phyloP scores from a whole-genome alignment of 2,113 vertebrate species.

The Hydrochoerus hydrochaeris region DNA sequence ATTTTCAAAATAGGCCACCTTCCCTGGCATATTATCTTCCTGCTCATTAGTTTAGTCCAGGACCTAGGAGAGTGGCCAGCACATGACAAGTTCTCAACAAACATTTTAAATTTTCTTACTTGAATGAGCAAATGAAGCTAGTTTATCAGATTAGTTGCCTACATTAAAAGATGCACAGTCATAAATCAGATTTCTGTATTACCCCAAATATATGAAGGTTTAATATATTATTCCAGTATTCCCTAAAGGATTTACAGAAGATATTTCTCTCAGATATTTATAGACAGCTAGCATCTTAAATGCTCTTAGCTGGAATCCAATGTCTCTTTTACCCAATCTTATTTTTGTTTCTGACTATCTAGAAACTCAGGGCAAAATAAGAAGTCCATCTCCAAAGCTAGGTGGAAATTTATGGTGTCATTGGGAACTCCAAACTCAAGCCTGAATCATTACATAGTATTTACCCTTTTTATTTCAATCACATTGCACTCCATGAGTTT shows the following conservation, averaged over 20 bases:
- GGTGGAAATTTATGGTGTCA: background rate
- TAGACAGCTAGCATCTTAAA: background rate
- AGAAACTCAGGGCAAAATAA: conserved; percentile 4
- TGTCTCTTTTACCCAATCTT: background rate
- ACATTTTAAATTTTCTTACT: conserved; percentile 42
- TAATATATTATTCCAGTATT: background rate
- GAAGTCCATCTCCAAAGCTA: background rate
- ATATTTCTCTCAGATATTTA: conserved; percentile 3
- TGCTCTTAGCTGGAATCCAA: background rate
- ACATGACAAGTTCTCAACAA: background rate
- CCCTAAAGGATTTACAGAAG: background rate
- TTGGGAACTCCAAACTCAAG: background rate
- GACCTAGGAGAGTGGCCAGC: background rate
- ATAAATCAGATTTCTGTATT: background rate
- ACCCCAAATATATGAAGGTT: background rate
- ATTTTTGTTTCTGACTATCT: background rate
- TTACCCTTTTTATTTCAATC: background rate
- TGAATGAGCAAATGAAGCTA: background rate
- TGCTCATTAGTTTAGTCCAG: background rate
- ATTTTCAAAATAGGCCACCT: background rate
- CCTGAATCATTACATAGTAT: background rate
- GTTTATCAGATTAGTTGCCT: background rate
- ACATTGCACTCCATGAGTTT: background rate
- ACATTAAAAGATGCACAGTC: background rate
- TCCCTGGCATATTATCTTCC: background rate